Conservation (phyloP, 2,113 vertebrate genomes). For the Dunckerocampus dactyliophorus region DNA sequence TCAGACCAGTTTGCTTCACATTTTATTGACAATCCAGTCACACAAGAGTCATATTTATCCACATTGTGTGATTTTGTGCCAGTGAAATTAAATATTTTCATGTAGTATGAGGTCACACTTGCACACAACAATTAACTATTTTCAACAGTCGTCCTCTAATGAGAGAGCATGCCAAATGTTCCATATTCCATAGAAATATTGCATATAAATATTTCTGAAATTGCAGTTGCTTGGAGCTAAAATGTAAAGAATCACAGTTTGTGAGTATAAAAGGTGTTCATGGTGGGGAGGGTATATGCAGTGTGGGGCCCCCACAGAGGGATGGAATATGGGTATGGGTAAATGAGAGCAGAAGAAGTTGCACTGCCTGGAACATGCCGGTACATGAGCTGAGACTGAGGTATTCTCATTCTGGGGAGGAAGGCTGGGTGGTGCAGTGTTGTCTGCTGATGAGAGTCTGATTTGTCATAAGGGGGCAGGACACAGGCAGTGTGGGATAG, state of each 20-base stretch:
- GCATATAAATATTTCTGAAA: too few species aligned
- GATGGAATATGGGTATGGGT: constrained; percentile 58
- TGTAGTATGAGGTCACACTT: not conserved
- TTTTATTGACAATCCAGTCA: not conserved
- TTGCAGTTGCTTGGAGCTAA: not conserved
- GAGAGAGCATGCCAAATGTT: not conserved
- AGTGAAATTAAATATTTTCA: not conserved
- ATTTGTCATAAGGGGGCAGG: constrained; percentile 52
- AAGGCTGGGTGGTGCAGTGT: constrained; percentile 39
- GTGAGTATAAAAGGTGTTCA: constrained; percentile 59
- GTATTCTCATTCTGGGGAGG: constrained; percentile 57
- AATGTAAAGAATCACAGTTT: constrained; percentile 52
- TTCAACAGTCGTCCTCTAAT: not conserved
- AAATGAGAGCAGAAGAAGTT: constrained; percentile 50
- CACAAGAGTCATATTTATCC: not conserved
- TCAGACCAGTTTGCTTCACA: not conserved
- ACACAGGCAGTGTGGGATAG: constrained; percentile 37
- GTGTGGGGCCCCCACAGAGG: constrained; percentile 54
- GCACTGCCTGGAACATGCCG: constrained; percentile 48
- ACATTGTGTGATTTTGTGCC: not conserved
- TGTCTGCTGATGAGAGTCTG: constrained; percentile 46
- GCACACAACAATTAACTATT: not conserved
- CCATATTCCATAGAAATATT: too few species aligned
- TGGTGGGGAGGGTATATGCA: constrained; percentile 57
- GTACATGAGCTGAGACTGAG: constrained; percentile 61